Conservation (phyloP, 2,113 vertebrate genomes). For the Cyanistes caeruleus region DNA sequence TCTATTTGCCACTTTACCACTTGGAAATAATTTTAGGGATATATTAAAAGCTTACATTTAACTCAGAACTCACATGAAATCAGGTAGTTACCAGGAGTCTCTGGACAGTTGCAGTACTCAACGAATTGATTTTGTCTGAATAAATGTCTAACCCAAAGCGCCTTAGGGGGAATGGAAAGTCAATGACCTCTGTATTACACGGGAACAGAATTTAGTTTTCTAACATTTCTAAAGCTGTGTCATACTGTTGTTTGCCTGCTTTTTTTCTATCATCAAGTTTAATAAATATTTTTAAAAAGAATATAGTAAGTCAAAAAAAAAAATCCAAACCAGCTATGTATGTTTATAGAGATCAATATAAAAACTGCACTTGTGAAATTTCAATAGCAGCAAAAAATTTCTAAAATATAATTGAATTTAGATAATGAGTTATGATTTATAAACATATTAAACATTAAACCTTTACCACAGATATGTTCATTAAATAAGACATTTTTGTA, state of each 20-base stretch:
- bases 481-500: not conserved
- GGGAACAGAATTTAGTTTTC: not conserved
- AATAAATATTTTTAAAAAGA: not conserved
- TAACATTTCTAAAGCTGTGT: not conserved
- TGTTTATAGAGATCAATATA: not conserved
- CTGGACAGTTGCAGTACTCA: not conserved
- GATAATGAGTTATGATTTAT: not conserved
- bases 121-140: not conserved
- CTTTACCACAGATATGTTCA: not conserved
- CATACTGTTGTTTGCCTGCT: not conserved
- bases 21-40: not conserved
- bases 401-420: not conserved
- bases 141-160: not conserved
- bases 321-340: not conserved
- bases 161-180: not conserved
- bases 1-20: not conserved
- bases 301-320: not conserved
- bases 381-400: not conserved
- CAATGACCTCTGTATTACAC: not conserved
- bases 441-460: not conserved
- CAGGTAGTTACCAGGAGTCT: not conserved
- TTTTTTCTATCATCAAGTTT: not conserved
- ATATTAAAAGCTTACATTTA: not conserved
- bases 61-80: not conserved
- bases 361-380: not conserved